Evolutionary conservation across 1,140 invertebrate genomes (phyloP).

Genomic region (Eciton burchellii): DNA sequence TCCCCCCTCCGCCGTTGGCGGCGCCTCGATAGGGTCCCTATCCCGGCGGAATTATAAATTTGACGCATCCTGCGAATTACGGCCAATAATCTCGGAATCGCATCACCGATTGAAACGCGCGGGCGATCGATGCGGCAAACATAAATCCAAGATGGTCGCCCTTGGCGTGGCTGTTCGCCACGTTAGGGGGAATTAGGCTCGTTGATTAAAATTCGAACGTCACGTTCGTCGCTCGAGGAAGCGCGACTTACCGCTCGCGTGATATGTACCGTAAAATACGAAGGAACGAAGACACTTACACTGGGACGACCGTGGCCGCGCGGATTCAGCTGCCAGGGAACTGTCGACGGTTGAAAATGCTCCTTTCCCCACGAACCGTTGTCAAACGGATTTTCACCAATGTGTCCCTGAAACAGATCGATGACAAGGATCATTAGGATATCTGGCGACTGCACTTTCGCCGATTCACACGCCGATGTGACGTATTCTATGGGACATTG

Average conservation of each 20-base stretch:
- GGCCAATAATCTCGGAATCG: constrained; percentile 48
- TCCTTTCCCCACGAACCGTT: constrained; percentile 85
- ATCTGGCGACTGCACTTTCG: too few relatives aligned
- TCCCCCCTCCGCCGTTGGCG: constrained; percentile 59
- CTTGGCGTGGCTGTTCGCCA: background rate
- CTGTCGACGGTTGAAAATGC: constrained; percentile 83
- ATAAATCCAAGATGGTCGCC: background rate
- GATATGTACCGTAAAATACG: too few relatives aligned
- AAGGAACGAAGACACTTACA: constrained; percentile 76
- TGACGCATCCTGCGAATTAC: constrained; percentile 65
- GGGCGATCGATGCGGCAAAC: background rate
- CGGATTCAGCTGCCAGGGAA: constrained; percentile 84
- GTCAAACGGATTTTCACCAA: constrained; percentile 85
- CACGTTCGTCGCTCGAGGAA: too few relatives aligned
- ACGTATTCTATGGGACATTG: too few relatives aligned
- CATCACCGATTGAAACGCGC: constrained; percentile 14
- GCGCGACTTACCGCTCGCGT: too few relatives aligned
- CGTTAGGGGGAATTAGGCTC: too few relatives aligned
- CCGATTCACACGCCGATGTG: too few relatives aligned
- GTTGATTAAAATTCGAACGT: too few relatives aligned
- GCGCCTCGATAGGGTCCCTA: constrained; percentile 70
- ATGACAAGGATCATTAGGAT: constrained; percentile 2
- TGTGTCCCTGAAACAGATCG: constrained; percentile 81
- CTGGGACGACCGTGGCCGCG: constrained; percentile 82
- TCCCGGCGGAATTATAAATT: constrained; percentile 84